phyloP scores from a whole-genome alignment of 2,888 invertebrate genomes.

The Synanthedon andrenaeformis region DNA sequence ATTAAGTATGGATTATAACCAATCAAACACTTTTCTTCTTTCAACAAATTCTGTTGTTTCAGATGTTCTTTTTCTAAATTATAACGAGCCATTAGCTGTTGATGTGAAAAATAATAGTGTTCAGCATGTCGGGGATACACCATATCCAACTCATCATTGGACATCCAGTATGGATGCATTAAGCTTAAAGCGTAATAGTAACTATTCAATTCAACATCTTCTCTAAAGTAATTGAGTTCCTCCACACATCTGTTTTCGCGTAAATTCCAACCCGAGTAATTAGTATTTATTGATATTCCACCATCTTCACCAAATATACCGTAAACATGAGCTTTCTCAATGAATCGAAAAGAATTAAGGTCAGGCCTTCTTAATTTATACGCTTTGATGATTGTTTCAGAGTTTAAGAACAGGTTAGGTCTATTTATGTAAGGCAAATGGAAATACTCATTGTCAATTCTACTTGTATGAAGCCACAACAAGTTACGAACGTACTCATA shows the following conservation, averaged over 20 bases:
- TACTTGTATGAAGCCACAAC: constrained; percentile 44
- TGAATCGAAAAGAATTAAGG: constrained; percentile 14
- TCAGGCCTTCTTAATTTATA: constrained; percentile 31
- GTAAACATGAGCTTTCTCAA: constrained; percentile 24
- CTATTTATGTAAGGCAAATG: constrained; percentile 62
- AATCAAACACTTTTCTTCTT: constrained; percentile 17
- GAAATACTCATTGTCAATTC: constrained; percentile 22
- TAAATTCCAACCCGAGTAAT: constrained; percentile 66
- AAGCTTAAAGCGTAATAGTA: constrained; percentile 71
- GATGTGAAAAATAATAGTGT: constrained; percentile 46
- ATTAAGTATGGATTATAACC: constrained; percentile 41
- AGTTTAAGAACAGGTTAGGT: constrained; percentile 48
- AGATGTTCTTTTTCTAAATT: constrained; percentile 42
- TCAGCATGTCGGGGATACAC: constrained; percentile 44
- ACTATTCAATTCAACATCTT: constrained; percentile 72
- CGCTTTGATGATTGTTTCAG: constrained; percentile 48
- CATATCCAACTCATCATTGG: constrained; percentile 47
- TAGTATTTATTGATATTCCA: constrained; percentile 36
- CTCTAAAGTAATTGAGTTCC: constrained; percentile 72
- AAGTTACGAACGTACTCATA: constrained; percentile 55
- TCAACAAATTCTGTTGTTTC: constrained; percentile 2
- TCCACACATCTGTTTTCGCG: constrained; percentile 53
- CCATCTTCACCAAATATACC: constrained; percentile 28
- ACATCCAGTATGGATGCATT: constrained; percentile 72
- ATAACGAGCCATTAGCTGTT: constrained; percentile 45